phyloP scores from a whole-genome alignment of 92 coral and sea anemone species.

The Heteractis magnifica region DNA sequence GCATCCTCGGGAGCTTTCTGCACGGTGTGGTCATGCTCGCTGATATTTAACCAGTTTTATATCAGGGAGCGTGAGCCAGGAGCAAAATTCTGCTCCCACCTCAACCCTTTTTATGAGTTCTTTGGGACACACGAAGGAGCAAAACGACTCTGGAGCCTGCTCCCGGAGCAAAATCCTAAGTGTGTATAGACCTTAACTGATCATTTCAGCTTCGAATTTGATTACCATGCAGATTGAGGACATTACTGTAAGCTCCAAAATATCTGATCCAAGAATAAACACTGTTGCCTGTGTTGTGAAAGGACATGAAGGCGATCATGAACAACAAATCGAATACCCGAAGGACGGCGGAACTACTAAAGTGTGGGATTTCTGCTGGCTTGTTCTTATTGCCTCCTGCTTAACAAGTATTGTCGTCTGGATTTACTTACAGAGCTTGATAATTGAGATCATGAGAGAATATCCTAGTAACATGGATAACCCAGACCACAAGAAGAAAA shows the following conservation, averaged over 20 bases:
- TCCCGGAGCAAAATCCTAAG: too few relatives aligned
- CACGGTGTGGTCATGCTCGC: too few relatives aligned
- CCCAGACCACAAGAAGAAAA: not conserved
- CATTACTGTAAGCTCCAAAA: not conserved
- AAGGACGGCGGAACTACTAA: not conserved
- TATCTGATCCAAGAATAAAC: not conserved
- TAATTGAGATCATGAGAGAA: not conserved
- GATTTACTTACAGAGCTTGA: not conserved
- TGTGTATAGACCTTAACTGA: too few relatives aligned
- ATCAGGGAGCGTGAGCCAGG: too few relatives aligned
- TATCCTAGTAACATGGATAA: not conserved
- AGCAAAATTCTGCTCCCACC: too few relatives aligned
- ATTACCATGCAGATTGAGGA: not conserved
- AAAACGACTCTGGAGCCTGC: too few relatives aligned
- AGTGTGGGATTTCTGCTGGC: constrained; percentile 6
- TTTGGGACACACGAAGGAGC: too few relatives aligned
- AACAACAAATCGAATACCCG: constrained; percentile 8
- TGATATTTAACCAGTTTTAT: too few relatives aligned
- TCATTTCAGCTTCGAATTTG: too few relatives aligned
- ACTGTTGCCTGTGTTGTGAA: not conserved
- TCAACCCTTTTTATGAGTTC: too few relatives aligned
- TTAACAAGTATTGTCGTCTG: not conserved
- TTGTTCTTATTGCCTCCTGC: not conserved
- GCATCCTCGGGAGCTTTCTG: too few relatives aligned
- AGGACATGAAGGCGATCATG: constrained; percentile 4